phyloP scores from a whole-genome alignment of 2,888 invertebrate species.

The Exocentrus adspersus region DNA sequence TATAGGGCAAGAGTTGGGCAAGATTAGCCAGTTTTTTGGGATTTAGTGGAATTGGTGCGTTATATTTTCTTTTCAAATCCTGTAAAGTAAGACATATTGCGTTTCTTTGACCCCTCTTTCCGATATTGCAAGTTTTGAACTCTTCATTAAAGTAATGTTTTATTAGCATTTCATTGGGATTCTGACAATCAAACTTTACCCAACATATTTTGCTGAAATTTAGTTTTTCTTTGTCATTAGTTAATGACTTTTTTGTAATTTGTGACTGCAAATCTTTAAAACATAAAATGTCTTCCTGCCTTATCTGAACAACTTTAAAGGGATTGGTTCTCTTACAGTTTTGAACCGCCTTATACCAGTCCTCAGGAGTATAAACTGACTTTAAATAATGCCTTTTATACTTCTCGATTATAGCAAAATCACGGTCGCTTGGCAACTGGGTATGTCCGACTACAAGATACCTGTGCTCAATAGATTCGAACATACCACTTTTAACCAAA shows the following conservation, averaged over 20 bases:
- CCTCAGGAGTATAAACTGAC: constrained; percentile 14
- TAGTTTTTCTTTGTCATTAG: not conserved
- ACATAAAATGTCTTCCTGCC: not conserved
- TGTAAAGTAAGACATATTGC: too few species aligned
- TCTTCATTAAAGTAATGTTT: not conserved
- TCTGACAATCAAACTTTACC: not conserved
- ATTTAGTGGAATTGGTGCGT: not conserved
- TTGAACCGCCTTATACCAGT: constrained; percentile 16
- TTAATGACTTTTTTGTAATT: not conserved
- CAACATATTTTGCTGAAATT: not conserved
- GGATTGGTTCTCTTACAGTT: constrained; percentile 6
- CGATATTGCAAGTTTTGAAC: not conserved
- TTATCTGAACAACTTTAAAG: constrained; percentile 8
- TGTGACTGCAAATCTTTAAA: not conserved
- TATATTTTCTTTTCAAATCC: not conserved
- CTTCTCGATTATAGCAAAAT: constrained; percentile 28
- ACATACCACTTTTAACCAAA: constrained; percentile 28
- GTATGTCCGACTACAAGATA: constrained; percentile 37
- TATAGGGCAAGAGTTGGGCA: not conserved
- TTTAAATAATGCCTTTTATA: too few species aligned
- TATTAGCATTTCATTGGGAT: not conserved
- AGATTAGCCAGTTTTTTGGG: not conserved
- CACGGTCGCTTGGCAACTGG: constrained; percentile 29
- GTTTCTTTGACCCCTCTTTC: not conserved
- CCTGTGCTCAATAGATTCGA: constrained; percentile 33